Evolutionary conservation across 2,797 vertebrate species (phyloP).

Genomic region (Trichosurus vulpecula): DNA sequence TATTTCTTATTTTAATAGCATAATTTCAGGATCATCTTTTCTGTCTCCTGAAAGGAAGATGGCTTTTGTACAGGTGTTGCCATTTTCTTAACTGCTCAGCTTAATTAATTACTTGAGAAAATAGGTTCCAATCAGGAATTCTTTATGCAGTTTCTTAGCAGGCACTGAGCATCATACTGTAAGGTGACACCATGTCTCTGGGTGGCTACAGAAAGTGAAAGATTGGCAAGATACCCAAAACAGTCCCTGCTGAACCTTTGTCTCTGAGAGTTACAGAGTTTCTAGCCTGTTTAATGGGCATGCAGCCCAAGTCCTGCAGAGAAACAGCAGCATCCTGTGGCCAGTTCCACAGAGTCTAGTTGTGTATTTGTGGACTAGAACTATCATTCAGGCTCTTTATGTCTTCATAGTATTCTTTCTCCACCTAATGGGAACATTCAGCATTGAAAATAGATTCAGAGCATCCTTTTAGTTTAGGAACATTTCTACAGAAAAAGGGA

Average conservation of each 20-base stretch:
- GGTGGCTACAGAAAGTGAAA: conserved; percentile 68
- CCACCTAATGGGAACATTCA: conserved; percentile 42
- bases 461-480: conserved; percentile 39
- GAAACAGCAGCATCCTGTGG: conserved; percentile 76
- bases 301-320: conserved; percentile 65
- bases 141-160: not conserved
- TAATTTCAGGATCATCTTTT: not conserved
- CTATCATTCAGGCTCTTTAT: conserved; percentile 39
- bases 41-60: not conserved
- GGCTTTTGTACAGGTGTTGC: not conserved
- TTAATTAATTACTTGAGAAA: conserved; percentile 63
- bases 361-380: conserved; percentile 6
- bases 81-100: not conserved
- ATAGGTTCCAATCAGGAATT: conserved; percentile 4
- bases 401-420: conserved; percentile 51
- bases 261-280: conserved; percentile 56
- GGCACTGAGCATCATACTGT: conserved; percentile 36
- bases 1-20: conserved; percentile 28
- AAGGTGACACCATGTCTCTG: conserved; percentile 19
- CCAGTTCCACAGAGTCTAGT: conserved; percentile 50
- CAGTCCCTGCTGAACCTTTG: conserved; percentile 70
- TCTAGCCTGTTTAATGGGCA: conserved; percentile 79
- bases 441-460: conserved; percentile 1
- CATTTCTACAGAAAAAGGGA: conserved; percentile 41
- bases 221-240: conserved; percentile 60